These are phyloP conservation scores for Cantharis rufa DNA, from an alignment of 2,888 invertebrate species.

Conservation along the genomic window DNA sequence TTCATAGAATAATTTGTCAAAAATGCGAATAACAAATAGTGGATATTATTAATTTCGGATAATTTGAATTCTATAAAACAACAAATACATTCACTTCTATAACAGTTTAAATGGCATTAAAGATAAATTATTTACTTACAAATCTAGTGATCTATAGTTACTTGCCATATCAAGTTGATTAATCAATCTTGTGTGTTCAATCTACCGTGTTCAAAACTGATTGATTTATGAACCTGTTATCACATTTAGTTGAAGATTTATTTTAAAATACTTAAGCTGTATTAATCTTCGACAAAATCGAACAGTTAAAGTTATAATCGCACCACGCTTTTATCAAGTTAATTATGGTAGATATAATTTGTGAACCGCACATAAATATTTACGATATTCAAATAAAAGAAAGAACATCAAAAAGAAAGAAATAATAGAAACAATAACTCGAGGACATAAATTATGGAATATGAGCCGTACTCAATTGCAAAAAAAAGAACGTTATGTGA, in stretches of 20 bases:
- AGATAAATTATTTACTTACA: conserved; percentile 8
- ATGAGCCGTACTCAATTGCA: too few relatives aligned
- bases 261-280: conserved; percentile 10
- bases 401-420: too few relatives aligned
- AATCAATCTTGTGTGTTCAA: conserved; percentile 21
- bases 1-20: not conserved
- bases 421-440: too few relatives aligned
- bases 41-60: not conserved
- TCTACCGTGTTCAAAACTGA: conserved; percentile 35
- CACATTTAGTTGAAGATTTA: conserved; percentile 30
- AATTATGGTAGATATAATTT: not conserved
- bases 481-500: too few relatives aligned
- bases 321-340: not conserved
- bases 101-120: not conserved
- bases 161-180: conserved; percentile 9
- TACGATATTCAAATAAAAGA: not conserved
- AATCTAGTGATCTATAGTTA: not conserved
- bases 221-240: conserved; percentile 41
- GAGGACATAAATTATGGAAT: too few relatives aligned
- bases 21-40: not conserved
- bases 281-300: conserved; percentile 13
- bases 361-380: not conserved
- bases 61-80: not conserved
- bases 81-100: not conserved
- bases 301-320: not conserved